Evolutionary conservation across 2,888 invertebrate genomes (phyloP), one percentile per base, ranked within the genome.

Genomic region (Scaptomyza tumidula): DNA sequence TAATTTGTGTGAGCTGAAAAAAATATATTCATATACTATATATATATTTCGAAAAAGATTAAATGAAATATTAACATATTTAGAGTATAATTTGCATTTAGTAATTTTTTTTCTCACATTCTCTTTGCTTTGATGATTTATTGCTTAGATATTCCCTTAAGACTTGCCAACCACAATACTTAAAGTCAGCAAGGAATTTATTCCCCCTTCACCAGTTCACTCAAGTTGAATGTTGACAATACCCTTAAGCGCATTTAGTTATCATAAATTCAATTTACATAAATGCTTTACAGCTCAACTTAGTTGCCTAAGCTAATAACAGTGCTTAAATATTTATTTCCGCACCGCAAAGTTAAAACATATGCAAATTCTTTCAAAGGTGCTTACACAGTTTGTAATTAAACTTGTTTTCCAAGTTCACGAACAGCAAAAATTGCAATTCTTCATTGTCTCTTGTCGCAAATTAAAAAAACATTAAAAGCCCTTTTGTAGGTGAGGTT

Each of bases 391-490:
- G 35, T 64, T 39, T 37, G 50, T 59, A 75, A 52, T 68, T 75
- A 39, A 75, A 44, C 7, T 24, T 37, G 24, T 39, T 49, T 19
- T 19, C 9, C 10, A 33, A n/a, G 49, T 19, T 3, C 49, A 43
- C 27, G n/a, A 14, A 3, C 33, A 35, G 43, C 16, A 4, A 14
- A 33, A 59, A 50, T 59, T n/a, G 3, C 19, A 60, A 74, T 57
- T 63, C 46, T 14, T 9, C 14, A 52, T 71, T 71, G 69, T 69
- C 59, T 66, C 53, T 72, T 50, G 50, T 67, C 65, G 33, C 52
- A 62, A 76, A 76, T 85, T 69, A 63, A 65, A 62, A 62, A 80
- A 76, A 60, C 50, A 70, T 76, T 61, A 67, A 67, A 68, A 73
- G 56, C 46, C 59, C 61, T 5, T 78, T 75, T 52, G 61, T 67